These are phyloP conservation scores for Oxyruncus cristatus DNA, from an alignment of 2,113 vertebrate genomes.

Conservation along the genomic window DNA sequence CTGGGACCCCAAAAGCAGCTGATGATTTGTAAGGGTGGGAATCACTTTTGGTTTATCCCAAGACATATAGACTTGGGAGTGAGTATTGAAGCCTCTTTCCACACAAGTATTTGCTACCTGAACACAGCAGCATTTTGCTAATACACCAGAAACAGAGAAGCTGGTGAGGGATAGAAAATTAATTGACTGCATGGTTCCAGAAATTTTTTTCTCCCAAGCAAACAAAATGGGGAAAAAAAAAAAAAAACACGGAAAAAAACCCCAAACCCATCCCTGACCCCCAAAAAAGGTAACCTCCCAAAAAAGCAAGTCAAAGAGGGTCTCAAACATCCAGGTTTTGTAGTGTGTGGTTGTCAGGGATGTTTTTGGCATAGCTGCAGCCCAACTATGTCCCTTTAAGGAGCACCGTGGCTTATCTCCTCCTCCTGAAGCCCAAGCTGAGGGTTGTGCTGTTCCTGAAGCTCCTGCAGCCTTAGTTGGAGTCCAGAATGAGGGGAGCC, in stretches of 20 bases:
- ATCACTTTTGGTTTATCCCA: background rate
- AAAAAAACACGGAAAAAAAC: rapidly evolving
- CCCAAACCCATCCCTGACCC: background rate
- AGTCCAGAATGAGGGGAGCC: constrained; percentile 50
- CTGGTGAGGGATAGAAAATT: background rate
- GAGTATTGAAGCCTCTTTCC: constrained; percentile 30
- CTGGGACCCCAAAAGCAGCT: constrained; percentile 59
- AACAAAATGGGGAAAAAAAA: constrained; percentile 6
- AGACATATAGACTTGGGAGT: background rate
- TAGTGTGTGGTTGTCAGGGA: rapidly evolving
- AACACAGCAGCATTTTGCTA: constrained; percentile 39
- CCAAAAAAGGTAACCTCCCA: background rate
- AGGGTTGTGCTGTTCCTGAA: background rate
- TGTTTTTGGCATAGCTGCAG: constrained; percentile 1
- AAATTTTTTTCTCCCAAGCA: constrained; percentile 23
- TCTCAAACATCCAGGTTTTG: background rate
- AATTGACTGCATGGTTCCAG: constrained; percentile 12
- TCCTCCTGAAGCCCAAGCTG: background rate
- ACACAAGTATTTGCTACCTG: constrained; percentile 33
- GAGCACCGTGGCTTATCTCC: constrained; percentile 59
- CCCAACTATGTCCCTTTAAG: constrained; percentile 73
- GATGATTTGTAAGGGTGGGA: background rate
- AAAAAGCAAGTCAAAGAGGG: background rate
- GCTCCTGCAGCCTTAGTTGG: constrained; percentile 51
- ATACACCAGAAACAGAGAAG: constrained; percentile 38